A percentile compares a stretch with the other conserved stretches of the same genome.
Evolutionary conservation across 2,113 vertebrate species (phyloP).

Genomic region (Lasiurus borealis): DNA sequence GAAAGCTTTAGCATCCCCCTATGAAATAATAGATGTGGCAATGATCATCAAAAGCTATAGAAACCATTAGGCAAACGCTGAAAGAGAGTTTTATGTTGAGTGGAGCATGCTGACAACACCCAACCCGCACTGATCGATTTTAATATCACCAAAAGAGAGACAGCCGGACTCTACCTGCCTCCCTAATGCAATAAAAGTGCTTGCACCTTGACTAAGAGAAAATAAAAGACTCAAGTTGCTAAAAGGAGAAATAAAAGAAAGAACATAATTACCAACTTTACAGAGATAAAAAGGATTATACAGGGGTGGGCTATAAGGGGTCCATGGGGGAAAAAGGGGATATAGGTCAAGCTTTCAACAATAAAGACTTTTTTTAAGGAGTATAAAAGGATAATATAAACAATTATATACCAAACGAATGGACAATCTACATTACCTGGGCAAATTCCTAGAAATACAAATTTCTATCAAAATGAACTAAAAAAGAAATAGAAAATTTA

Average conservation of each 20-base stretch:
- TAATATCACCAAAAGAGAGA: neutral
- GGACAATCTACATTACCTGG: neutral
- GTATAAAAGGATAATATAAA: neutral
- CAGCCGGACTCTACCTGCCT: neutral
- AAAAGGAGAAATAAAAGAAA: neutral
- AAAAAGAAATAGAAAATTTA: slow-evolving; percentile 2
- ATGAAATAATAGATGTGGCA: neutral
- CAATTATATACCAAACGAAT: neutral
- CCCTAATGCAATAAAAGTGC: neutral
- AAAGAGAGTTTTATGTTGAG: neutral
- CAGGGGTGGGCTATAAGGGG: too few species aligned
- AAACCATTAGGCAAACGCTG: neutral
- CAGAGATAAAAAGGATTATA: neutral
- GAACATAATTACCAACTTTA: neutral
- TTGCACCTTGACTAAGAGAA: neutral
- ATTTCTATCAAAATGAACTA: neutral
- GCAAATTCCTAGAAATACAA: neutral
- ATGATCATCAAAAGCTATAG: neutral
- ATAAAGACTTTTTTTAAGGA: neutral
- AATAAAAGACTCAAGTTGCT: neutral
- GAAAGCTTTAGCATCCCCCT: neutral
- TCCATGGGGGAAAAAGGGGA: too few species aligned
- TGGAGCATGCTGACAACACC: neutral
- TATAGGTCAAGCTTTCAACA: too few species aligned
- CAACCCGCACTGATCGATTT: neutral